Conservation (phyloP, 2,797 vertebrate species). For the Thamnophis elegans region DNA sequence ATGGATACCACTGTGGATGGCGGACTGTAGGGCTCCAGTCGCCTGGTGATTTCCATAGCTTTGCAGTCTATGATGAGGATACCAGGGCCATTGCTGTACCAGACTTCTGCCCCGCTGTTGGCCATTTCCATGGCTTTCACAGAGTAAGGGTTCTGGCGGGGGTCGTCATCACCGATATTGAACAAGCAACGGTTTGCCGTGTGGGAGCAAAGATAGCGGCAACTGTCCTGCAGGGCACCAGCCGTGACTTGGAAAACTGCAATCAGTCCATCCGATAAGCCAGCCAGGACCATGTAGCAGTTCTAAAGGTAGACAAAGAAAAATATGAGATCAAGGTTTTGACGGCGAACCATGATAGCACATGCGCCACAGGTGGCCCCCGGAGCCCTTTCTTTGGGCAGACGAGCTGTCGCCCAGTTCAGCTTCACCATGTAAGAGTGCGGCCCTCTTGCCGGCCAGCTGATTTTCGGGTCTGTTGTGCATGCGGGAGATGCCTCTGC, state of each 20-base stretch:
- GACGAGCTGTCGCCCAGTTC: no score
- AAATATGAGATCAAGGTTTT: neutral
- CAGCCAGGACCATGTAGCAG: constrained; percentile 83
- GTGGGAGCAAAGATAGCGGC: constrained; percentile 90
- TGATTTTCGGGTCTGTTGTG: no score
- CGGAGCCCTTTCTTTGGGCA: no score
- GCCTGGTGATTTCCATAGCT: constrained; percentile 75
- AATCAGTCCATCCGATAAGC: constrained; percentile 88
- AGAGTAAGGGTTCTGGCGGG: constrained; percentile 86
- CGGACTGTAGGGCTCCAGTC: constrained; percentile 83
- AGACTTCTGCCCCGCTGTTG: constrained; percentile 82
- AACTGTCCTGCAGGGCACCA: constrained; percentile 79
- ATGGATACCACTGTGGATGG: constrained; percentile 81
- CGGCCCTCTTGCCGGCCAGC: no score
- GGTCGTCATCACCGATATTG: constrained; percentile 81
- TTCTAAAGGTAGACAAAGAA: constrained; percentile 68
- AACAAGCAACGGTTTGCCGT: constrained; percentile 86
- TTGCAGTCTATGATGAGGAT: constrained; percentile 82
- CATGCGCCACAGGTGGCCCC: no score
- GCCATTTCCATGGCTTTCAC: constrained; percentile 84
- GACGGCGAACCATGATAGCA: no score
- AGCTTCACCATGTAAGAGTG: no score
- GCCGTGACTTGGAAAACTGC: constrained; percentile 78
- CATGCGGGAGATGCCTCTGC: no score
- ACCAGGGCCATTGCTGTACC: constrained; percentile 93